These are phyloP conservation scores for Tapirus terrestris DNA, from an alignment of 2,113 vertebrate species.

Conservation along the genomic window DNA sequence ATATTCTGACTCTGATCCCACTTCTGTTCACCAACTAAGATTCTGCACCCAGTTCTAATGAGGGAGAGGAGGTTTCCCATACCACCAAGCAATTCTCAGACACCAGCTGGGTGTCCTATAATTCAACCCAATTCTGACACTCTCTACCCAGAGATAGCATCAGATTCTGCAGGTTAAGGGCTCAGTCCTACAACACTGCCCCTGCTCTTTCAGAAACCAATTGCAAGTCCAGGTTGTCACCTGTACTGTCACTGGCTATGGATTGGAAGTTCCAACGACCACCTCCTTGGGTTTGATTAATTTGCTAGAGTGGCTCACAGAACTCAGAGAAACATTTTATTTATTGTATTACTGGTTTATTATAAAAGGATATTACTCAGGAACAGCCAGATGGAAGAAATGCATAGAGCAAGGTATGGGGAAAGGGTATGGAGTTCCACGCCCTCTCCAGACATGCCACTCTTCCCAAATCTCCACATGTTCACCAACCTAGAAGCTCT, in stretches of 20 bases:
- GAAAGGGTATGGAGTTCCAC: not conserved
- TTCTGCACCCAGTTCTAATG: not conserved
- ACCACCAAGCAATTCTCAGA: not conserved
- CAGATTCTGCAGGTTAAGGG: not conserved
- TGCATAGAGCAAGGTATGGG: not conserved
- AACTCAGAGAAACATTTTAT: not conserved
- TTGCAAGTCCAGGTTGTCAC: not conserved
- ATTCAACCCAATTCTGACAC: not conserved
- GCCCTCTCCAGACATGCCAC: not conserved
- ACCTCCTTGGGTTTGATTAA: not conserved
- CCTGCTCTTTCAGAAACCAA: not conserved
- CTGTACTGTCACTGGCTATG: not conserved
- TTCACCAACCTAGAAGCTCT: not conserved
- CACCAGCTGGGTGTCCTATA: not conserved
- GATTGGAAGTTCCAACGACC: not conserved
- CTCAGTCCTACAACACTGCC: not conserved
- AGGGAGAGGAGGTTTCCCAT: not conserved
- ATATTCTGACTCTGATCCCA: not conserved
- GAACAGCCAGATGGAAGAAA: not conserved
- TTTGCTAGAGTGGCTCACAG: not conserved
- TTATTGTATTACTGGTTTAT: not conserved
- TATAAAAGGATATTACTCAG: not conserved
- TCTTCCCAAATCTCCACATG: not conserved
- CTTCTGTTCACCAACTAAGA: not conserved
- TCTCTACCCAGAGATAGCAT: not conserved